phyloP scores from a whole-genome alignment of 2,113 vertebrate species.

The Eudyptes chrysolophus region DNA sequence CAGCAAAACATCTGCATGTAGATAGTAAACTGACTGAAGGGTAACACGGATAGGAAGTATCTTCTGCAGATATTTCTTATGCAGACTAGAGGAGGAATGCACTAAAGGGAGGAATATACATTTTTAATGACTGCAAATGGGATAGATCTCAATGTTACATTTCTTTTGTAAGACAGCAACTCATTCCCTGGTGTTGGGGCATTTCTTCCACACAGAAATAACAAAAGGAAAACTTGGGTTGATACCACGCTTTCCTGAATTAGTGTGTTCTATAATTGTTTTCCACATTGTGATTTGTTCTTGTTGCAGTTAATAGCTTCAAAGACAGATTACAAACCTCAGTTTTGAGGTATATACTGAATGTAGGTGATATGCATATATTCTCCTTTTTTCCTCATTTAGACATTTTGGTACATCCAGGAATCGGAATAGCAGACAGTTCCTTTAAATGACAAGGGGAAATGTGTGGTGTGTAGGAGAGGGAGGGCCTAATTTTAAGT shows the following conservation, averaged over 20 bases:
- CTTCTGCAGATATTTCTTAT: not conserved
- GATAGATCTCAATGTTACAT: not conserved
- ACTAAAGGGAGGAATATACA: not conserved
- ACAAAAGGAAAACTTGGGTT: not conserved
- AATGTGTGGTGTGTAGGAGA: conserved; percentile 45
- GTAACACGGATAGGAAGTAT: accelerated
- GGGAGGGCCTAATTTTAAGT: conserved; percentile 70
- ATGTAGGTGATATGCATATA: not conserved
- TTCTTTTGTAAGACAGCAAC: not conserved
- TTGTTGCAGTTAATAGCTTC: not conserved
- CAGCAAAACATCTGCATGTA: not conserved
- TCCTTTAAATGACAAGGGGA: conserved; percentile 6
- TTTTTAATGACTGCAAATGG: not conserved
- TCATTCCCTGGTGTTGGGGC: not conserved
- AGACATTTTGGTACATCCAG: not conserved
- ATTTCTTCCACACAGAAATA: not conserved
- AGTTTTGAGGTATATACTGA: not conserved
- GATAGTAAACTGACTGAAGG: not conserved
- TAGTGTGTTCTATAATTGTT: not conserved
- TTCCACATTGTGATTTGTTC: not conserved
- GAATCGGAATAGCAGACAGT: not conserved
- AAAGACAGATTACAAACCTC: not conserved
- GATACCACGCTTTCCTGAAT: not conserved
- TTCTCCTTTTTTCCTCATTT: not conserved
- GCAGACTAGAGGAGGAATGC: not conserved